phyloP scores from a whole-genome alignment of 2,113 vertebrate species.

The Saimiri boliviensis region DNA sequence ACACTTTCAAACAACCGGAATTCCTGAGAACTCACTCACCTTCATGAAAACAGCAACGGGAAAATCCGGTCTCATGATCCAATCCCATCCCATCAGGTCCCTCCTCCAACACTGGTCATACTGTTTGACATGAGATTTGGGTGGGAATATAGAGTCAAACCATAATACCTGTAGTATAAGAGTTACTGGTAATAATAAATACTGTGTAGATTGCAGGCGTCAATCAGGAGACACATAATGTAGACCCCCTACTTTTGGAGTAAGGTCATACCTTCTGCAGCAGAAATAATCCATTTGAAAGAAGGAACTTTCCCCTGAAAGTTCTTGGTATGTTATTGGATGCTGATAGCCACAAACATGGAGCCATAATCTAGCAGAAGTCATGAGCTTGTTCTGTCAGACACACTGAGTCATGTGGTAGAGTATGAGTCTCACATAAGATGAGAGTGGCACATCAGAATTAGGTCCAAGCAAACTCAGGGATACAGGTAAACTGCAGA shows the following conservation, averaged over 20 bases:
- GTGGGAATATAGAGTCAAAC: too few relatives aligned
- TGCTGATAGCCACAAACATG: not conserved
- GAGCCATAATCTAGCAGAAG: not conserved
- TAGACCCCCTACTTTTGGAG: not conserved
- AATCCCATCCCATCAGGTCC: too few relatives aligned
- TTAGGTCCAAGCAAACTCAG: not conserved
- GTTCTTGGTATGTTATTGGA: not conserved
- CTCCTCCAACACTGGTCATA: too few relatives aligned
- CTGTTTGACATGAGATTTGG: too few relatives aligned
- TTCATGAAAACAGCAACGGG: too few relatives aligned
- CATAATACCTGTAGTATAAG: too few relatives aligned
- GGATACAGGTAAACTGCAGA: not conserved
- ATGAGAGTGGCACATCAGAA: not conserved
- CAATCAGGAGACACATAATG: not conserved
- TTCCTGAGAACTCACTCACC: too few relatives aligned
- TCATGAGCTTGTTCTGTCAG: not conserved
- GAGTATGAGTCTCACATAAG: not conserved
- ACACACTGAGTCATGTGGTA: not conserved
- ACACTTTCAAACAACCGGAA: too few relatives aligned
- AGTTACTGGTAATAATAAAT: not conserved
- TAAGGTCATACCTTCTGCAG: not conserved
- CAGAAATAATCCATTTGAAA: not conserved
- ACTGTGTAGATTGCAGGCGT: not conserved
- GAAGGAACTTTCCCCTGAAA: not conserved
- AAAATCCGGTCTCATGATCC: too few relatives aligned